phyloP scores from a whole-genome alignment of 2,113 vertebrate genomes.

The Chaenocephalus aceratus region DNA sequence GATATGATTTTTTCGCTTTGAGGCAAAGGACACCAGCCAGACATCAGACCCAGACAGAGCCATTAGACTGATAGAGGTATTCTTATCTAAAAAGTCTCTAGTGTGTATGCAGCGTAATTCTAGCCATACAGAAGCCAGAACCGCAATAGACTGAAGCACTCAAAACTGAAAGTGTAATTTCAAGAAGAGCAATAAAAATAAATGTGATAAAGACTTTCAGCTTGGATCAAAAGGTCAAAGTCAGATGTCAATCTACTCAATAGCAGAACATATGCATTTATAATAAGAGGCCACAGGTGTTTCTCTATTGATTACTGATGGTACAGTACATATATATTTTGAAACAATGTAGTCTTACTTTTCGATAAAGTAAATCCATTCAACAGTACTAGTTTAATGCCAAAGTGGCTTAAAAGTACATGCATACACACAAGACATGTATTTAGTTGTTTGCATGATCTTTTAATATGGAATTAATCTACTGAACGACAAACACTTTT shows the following conservation, averaged over 20 bases:
- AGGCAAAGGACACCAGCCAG: slow-evolving; percentile 11
- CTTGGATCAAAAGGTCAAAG: too few species aligned
- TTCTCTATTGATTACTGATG: background rate
- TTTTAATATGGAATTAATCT: background rate
- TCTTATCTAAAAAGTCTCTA: slow-evolving; percentile 11
- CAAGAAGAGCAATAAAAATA: background rate
- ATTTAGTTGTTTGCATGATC: background rate
- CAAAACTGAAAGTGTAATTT: background rate
- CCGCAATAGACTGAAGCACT: slow-evolving; percentile 7
- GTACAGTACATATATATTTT: background rate
- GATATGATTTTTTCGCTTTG: slow-evolving; percentile 35
- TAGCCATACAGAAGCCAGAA: background rate
- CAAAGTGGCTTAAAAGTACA: background rate
- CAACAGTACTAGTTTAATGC: background rate
- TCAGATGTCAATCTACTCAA: too few species aligned
- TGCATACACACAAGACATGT: background rate
- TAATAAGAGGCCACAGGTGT: background rate
- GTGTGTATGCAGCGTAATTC: slow-evolving; percentile 8
- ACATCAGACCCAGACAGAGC: slow-evolving; percentile 9
- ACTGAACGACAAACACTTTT: too few species aligned
- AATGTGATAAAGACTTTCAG: too few species aligned
- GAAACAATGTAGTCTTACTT: background rate
- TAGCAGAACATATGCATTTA: too few species aligned
- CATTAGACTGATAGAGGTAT: slow-evolving; percentile 33
- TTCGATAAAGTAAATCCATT: background rate